phyloP scores from a whole-genome alignment of 2,797 vertebrate genomes.

The Pagetopsis macropterus region DNA sequence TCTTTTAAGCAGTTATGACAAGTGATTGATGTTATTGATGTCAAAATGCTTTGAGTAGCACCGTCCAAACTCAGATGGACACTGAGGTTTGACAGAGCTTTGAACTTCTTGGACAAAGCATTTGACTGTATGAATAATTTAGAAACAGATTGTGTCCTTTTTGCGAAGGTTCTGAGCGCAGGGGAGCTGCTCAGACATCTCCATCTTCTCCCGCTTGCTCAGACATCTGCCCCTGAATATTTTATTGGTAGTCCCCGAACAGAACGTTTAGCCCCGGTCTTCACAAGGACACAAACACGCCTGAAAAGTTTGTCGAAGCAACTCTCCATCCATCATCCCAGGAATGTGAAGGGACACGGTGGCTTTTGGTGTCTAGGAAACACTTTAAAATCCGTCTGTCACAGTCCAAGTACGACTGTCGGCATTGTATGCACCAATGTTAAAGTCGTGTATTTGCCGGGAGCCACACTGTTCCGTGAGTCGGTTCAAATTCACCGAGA shows the following conservation, averaged over 20 bases:
- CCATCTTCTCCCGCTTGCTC: no score
- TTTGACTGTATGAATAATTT: slow-evolving; percentile 51
- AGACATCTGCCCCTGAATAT: slow-evolving; percentile 60
- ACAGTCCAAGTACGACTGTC: slow-evolving; percentile 41
- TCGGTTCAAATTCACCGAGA: slow-evolving; percentile 44
- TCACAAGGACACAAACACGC: slow-evolving; percentile 53
- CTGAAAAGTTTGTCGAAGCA: slow-evolving; percentile 61
- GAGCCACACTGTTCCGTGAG: slow-evolving; percentile 37
- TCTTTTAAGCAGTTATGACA: slow-evolving; percentile 7
- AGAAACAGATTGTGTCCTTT: slow-evolving; percentile 21
- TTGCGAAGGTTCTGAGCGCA: slow-evolving; percentile 31
- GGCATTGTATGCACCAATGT: slow-evolving; percentile 42
- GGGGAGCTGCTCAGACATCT: slow-evolving; percentile 47
- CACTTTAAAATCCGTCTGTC: slow-evolving; percentile 37
- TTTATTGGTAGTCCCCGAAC: slow-evolving; percentile 39
- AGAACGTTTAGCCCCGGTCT: slow-evolving; percentile 57
- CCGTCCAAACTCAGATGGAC: slow-evolving; percentile 3
- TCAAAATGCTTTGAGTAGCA: slow-evolving; percentile 7
- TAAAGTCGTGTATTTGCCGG: slow-evolving; percentile 43
- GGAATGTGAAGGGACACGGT: slow-evolving; percentile 53
- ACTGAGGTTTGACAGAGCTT: slow-evolving; percentile 26
- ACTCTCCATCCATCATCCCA: slow-evolving; percentile 56
- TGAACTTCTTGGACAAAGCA: slow-evolving; percentile 29
- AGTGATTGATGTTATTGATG: slow-evolving; percentile 11
- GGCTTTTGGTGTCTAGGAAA: slow-evolving; percentile 50